These are phyloP conservation scores for Ardeotis arabs DNA, from an alignment of 2,113 vertebrate genomes.

Conservation along the genomic window DNA sequence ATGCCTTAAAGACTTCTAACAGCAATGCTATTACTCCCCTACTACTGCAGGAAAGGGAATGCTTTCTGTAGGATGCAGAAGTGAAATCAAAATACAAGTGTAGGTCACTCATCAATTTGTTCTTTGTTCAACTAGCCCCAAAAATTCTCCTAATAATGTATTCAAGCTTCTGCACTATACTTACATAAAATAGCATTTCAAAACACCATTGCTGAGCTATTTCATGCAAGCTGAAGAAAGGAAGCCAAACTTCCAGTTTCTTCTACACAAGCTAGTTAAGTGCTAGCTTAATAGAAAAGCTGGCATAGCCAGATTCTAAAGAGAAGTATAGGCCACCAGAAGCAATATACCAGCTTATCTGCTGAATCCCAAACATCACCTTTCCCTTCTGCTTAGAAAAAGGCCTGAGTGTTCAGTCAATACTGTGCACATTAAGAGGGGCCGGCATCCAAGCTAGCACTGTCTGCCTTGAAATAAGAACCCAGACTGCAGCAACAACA, in stretches of 20 bases:
- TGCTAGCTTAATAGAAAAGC: background rate
- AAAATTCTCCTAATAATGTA: background rate
- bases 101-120: background rate
- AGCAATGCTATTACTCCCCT: background rate
- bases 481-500: background rate
- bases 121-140: background rate
- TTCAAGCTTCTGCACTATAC: background rate
- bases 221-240: background rate
- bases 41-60: background rate
- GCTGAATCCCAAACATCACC: background rate
- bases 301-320: background rate
- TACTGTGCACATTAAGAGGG: background rate
- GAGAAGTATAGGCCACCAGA: background rate
- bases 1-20: background rate
- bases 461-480: background rate
- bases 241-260: background rate
- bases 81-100: background rate
- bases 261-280: background rate
- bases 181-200: background rate
- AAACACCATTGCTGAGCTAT: background rate
- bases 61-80: background rate
- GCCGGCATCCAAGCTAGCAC: background rate
- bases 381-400: background rate
- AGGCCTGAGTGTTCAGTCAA: background rate
- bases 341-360: background rate